phyloP scores from a whole-genome alignment of 2,888 invertebrate species.

The Eilema griseolum region DNA sequence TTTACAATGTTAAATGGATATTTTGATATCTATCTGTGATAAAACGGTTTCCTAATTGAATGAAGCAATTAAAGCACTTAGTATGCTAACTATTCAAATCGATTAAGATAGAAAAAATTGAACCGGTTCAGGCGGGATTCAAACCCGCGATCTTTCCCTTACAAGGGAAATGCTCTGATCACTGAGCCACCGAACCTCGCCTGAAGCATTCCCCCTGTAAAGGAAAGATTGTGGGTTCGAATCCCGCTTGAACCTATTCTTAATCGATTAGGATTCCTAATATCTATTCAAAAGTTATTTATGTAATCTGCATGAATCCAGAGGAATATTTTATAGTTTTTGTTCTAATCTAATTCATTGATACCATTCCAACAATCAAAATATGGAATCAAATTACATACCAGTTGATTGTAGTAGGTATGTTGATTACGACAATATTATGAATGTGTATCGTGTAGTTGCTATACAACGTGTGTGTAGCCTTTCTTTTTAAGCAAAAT shows the following conservation, averaged over 20 bases:
- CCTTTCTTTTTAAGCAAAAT: not conserved
- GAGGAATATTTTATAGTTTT: not conserved
- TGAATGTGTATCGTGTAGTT: not conserved
- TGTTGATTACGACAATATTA: conserved; percentile 8
- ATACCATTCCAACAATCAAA: not conserved
- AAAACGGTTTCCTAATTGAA: too few relatives aligned
- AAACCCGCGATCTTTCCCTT: too few relatives aligned
- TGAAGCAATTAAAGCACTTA: too few relatives aligned
- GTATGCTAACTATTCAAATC: too few relatives aligned
- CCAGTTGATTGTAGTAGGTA: not conserved
- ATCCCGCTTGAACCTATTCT: too few relatives aligned
- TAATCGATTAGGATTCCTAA: too few relatives aligned
- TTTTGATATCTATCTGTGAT: not conserved
- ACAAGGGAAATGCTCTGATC: too few relatives aligned
- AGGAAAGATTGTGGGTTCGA: too few relatives aligned
- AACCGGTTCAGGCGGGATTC: too few relatives aligned
- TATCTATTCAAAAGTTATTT: not conserved
- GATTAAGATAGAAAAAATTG: too few relatives aligned
- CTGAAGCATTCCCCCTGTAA: too few relatives aligned
- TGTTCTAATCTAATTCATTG: not conserved
- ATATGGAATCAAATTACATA: conserved; percentile 3
- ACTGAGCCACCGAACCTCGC: too few relatives aligned
- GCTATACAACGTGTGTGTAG: not conserved
- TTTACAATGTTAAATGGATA: not conserved
- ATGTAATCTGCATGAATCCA: not conserved